A percentile compares a stretch with the other conserved stretches of the same genome.
These are phyloP conservation scores for Chamaetylas fuelleborni DNA, from an alignment of 2,113 vertebrate genomes.

Conservation along the genomic window DNA sequence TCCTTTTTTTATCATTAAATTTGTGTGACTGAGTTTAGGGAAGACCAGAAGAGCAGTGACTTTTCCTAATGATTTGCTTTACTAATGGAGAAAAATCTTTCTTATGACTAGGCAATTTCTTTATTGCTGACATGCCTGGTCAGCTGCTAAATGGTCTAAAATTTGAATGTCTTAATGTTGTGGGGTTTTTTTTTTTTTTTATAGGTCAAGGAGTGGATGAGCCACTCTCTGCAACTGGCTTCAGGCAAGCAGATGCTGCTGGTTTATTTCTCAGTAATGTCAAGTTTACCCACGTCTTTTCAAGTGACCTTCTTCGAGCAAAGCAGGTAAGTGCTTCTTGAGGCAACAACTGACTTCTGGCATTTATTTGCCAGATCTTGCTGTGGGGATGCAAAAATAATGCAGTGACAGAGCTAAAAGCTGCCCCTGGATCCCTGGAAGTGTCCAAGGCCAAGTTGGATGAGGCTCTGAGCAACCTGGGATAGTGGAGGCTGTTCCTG, in stretches of 20 bases:
- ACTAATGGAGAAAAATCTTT: neutral
- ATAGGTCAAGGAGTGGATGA: conserved; percentile 92
- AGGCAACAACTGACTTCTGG: neutral
- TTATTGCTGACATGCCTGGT: neutral
- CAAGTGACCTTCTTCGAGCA: conserved; percentile 87
- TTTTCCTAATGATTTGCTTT: neutral
- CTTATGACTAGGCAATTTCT: neutral
- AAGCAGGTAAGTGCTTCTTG: conserved; percentile 77
- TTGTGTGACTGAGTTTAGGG: neutral
- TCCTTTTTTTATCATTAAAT: neutral
- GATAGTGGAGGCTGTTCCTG: neutral
- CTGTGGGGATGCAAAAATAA: neutral
- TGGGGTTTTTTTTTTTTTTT: neutral
- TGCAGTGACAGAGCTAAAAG: neutral
- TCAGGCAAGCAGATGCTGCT: conserved; percentile 84
- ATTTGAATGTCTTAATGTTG: neutral
- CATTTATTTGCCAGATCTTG: neutral
- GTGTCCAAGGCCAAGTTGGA: neutral
- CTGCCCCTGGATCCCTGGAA: neutral
- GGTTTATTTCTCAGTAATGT: conserved; percentile 83
- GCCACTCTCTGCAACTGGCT: conserved; percentile 83
- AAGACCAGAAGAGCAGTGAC: neutral
- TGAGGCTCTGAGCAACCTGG: neutral
- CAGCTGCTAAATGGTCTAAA: neutral
- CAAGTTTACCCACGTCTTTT: conserved; percentile 84